phyloP scores from a whole-genome alignment of 2,797 vertebrate genomes.

The Pipistrellus pipistrellus region DNA sequence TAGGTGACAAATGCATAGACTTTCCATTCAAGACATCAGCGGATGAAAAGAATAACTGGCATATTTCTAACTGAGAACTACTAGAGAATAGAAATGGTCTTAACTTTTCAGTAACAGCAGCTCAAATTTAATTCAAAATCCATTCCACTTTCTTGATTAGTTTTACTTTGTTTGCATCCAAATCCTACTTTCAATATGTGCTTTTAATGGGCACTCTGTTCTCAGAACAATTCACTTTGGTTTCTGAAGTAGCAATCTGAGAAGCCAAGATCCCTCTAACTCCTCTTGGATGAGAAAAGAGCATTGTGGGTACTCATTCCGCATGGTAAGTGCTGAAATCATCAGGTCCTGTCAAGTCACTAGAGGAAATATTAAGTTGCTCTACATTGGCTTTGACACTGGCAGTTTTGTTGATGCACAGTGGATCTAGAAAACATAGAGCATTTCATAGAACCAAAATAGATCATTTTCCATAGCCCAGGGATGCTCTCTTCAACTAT shows the following conservation, averaged over 20 bases:
- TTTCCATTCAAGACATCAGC: background rate
- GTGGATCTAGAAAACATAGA: background rate
- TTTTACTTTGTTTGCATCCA: constrained; percentile 28
- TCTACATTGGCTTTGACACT: background rate
- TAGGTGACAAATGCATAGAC: background rate
- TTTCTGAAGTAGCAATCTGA: background rate
- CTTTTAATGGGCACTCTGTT: constrained; percentile 14
- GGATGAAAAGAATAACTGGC: background rate
- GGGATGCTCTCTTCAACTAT: background rate
- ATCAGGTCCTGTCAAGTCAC: background rate
- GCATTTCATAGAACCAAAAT: background rate
- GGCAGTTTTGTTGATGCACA: background rate
- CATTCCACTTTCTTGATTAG: background rate
- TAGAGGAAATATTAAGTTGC: background rate
- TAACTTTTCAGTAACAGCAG: background rate
- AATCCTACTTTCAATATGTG: background rate
- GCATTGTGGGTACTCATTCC: background rate
- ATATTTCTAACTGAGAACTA: background rate
- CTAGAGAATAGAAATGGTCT: background rate
- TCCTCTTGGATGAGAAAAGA: background rate
- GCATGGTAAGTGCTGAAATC: background rate
- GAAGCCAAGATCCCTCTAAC: background rate
- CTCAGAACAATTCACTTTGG: background rate
- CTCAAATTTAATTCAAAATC: background rate
- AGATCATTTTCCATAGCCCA: background rate